Conservation (phyloP, 2,888 invertebrate species). For the Microctonus aethiopoides region DNA sequence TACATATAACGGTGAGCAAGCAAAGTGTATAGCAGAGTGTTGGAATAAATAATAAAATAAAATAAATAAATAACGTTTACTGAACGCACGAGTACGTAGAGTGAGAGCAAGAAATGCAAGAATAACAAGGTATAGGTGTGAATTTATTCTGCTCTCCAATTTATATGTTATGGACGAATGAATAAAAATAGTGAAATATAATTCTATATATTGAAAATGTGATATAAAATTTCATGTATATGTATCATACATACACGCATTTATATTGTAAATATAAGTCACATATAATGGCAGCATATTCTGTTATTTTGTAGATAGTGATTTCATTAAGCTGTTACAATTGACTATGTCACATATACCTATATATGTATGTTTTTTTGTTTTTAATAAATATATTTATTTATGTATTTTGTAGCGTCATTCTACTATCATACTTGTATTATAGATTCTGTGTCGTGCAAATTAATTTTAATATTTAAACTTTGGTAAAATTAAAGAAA, state of each 20-base stretch:
- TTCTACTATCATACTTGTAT: not conserved
- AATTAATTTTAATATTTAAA: too few relatives aligned
- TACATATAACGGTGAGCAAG: not conserved
- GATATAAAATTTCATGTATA: slow-evolving; percentile 38
- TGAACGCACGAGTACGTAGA: not conserved
- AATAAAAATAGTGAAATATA: slow-evolving; percentile 5
- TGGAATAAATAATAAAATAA: not conserved
- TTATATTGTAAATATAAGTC: not conserved
- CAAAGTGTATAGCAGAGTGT: slow-evolving; percentile 15
- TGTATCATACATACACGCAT: slow-evolving; percentile 46
- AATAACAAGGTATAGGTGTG: not conserved
- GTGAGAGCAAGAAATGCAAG: not conserved
- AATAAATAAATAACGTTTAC: not conserved
- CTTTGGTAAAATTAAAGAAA: too few relatives aligned
- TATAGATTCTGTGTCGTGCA: too few relatives aligned
- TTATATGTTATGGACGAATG: slow-evolving; percentile 1
- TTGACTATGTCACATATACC: slow-evolving; percentile 20
- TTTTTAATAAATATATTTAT: slow-evolving; percentile 6
- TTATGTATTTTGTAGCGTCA: not conserved
- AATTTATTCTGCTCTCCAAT: slow-evolving; percentile 16
- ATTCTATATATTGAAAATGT: not conserved
- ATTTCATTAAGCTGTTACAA: slow-evolving; percentile 29
- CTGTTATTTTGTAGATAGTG: slow-evolving; percentile 29
- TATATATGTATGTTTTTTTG: slow-evolving; percentile 2
- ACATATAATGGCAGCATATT: not conserved